These are phyloP conservation scores for Gymnoscopelus braueri DNA, from an alignment of 2,797 vertebrate genomes.

Conservation along the genomic window DNA sequence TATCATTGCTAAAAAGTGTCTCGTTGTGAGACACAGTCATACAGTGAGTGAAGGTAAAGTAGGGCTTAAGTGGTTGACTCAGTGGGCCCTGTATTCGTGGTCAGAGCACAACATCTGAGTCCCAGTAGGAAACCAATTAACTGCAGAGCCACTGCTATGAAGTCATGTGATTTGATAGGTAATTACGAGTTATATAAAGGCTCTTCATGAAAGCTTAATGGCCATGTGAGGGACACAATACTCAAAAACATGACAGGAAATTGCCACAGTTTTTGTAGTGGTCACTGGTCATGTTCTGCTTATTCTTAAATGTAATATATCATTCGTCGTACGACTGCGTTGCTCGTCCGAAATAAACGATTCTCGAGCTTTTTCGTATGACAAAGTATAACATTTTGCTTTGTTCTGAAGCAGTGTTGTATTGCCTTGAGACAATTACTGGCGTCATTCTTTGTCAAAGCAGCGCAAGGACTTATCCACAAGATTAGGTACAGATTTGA, in stretches of 20 bases:
- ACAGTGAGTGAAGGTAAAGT: neutral
- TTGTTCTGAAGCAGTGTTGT: constrained; percentile 17
- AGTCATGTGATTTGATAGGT: constrained; percentile 10
- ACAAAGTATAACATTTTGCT: no score
- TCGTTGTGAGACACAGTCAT: neutral
- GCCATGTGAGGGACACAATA: constrained; percentile 16
- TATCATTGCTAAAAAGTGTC: constrained; percentile 3
- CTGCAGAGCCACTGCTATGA: neutral
- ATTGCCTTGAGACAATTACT: constrained; percentile 51
- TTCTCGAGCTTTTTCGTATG: no score
- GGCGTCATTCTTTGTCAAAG: constrained; percentile 43
- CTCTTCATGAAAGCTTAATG: constrained; percentile 23
- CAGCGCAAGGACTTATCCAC: constrained; percentile 53
- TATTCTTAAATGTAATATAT: constrained; percentile 5
- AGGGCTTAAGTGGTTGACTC: no score
- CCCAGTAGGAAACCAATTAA: no score
- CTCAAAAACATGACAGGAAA: constrained; percentile 11
- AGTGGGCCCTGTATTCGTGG: no score
- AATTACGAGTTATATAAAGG: constrained; percentile 27
- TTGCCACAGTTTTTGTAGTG: constrained; percentile 24
- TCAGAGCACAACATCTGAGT: neutral
- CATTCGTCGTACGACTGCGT: neutral
- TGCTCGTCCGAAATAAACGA: no score
- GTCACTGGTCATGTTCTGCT: constrained; percentile 34
- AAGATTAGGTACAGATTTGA: constrained; percentile 27